Evolutionary conservation across 2,797 vertebrate species (phyloP).

Genomic region (Decapterus maruadsi): DNA sequence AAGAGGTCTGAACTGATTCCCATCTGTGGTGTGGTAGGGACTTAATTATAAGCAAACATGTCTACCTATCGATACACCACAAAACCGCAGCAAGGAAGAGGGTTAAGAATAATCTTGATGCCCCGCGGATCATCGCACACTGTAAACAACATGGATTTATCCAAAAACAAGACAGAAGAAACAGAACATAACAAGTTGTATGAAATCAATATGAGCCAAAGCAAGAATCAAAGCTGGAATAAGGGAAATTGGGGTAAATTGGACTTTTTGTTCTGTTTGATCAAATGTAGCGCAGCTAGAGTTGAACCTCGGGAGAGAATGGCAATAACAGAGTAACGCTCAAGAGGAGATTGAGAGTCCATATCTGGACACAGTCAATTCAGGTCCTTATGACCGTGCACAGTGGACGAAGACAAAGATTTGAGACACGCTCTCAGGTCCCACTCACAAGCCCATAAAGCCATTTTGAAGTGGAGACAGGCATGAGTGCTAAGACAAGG

Average conservation of each 20-base stretch:
- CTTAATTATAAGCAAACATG: slow-evolving; percentile 87
- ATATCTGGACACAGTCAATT: slow-evolving; percentile 55
- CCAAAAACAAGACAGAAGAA: slow-evolving; percentile 78
- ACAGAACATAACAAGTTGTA: slow-evolving; percentile 77
- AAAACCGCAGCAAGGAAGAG: slow-evolving; percentile 76
- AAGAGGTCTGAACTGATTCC: slow-evolving; percentile 78
- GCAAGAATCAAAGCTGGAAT: slow-evolving; percentile 78
- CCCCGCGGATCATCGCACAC: slow-evolving; percentile 81
- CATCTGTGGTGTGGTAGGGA: slow-evolving; percentile 79
- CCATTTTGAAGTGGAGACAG: slow-evolving; percentile 67
- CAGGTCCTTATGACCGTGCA: slow-evolving; percentile 61
- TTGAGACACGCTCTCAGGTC: slow-evolving; percentile 55
- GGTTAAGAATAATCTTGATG: slow-evolving; percentile 81
- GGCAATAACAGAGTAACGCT: slow-evolving; percentile 59
- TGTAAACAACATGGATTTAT: slow-evolving; percentile 85
- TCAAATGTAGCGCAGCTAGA: slow-evolving; percentile 63
- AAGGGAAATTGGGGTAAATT: slow-evolving; percentile 77
- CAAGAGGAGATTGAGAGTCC: slow-evolving; percentile 47
- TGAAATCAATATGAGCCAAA: slow-evolving; percentile 80
- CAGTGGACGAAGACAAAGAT: slow-evolving; percentile 54
- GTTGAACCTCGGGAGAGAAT: slow-evolving; percentile 61
- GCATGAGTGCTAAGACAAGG: slow-evolving; percentile 72
- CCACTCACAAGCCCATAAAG: slow-evolving; percentile 68
- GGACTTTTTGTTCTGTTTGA: slow-evolving; percentile 76
- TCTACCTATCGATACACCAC: slow-evolving; percentile 78